Base-by-base conservation (phyloP, 2,797 vertebrate species). In the Steatocranus sp. region DNA sequence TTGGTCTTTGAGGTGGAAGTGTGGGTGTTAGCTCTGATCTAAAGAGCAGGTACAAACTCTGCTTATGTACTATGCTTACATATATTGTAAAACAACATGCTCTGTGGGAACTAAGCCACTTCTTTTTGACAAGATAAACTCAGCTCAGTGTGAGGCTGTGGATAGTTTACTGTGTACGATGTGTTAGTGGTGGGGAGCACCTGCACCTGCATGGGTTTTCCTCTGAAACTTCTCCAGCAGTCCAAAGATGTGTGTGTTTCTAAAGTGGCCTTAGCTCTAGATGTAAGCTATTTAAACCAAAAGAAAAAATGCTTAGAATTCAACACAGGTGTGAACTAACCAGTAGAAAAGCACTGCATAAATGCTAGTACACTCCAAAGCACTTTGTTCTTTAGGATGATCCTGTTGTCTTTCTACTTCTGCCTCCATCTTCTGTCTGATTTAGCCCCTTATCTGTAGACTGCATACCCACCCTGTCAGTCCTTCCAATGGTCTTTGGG, bases 1-100 rank as follows among this genome's bases (percentile, higher is more conserved):
- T 92, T 58, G 66, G 83, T 81, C 82, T 91, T 91, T 92, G 86
- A 91, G 83, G 87, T 85, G 61, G 61, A 91, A 80, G 89, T 87
- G 86, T 91, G 88, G 83, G 85, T 91, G 88, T 86, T 76, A 58
- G 75, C 75, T 86, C 78, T 87, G 89, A 92, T 88, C 86, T 86
- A 54, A 87, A 87, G 78, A 91, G 63, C 51, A 85, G 75, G 61
- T 68, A 81, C 79, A 84, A 68, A 53, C 85, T 86, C 63, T 51
- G 76, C 81, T 83, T 87, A 80, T 78, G 77, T 50, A 75, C 88
- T 77, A 81, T 30, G 43, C 46, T 84, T 63, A 73, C 84, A 73
- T 9, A n/a, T 78, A 74, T 78, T 66, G 86, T 86, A 78, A 80
- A 82, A 86, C 76, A 75, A 81, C 78, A 41, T 54, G 56, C 83